Conservation (phyloP, 2,888 invertebrate species). For the Cataglyphis altisquamis region DNA sequence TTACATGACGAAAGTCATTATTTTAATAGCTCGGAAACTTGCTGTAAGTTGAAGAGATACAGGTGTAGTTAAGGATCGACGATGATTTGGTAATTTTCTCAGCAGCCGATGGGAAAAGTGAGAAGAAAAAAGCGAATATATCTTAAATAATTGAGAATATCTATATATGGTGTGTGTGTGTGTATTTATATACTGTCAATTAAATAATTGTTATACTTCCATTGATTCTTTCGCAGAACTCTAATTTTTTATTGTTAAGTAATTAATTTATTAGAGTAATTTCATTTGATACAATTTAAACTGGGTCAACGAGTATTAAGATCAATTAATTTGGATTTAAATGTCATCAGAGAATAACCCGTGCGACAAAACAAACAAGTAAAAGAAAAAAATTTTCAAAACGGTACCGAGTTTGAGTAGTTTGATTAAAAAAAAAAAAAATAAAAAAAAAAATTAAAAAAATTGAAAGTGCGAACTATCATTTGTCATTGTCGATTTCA, state of each 20-base stretch:
- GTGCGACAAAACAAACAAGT: not conserved
- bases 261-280: too few relatives aligned
- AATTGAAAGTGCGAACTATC: not conserved
- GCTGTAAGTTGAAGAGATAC: not conserved
- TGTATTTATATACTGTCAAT: too few relatives aligned
- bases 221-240: too few relatives aligned
- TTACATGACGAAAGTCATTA: conserved; percentile 64
- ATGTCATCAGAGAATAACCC: not conserved
- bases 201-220: too few relatives aligned
- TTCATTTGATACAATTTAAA: too few relatives aligned
- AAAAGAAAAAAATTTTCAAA: not conserved
- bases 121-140: not conserved
- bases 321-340: not conserved
- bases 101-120: not conserved
- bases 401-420: not conserved
- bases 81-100: not conserved
- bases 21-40: conserved; percentile 55
- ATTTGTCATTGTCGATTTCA: conserved; percentile 46
- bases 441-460: not conserved
- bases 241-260: too few relatives aligned
- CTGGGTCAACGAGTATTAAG: too few relatives aligned
- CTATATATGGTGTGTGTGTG: too few relatives aligned
- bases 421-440: not conserved
- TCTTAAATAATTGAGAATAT: not conserved
- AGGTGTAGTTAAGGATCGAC: not conserved